phyloP scores from a whole-genome alignment of 2,113 vertebrate species.

The Dryoscopus gambensis region DNA sequence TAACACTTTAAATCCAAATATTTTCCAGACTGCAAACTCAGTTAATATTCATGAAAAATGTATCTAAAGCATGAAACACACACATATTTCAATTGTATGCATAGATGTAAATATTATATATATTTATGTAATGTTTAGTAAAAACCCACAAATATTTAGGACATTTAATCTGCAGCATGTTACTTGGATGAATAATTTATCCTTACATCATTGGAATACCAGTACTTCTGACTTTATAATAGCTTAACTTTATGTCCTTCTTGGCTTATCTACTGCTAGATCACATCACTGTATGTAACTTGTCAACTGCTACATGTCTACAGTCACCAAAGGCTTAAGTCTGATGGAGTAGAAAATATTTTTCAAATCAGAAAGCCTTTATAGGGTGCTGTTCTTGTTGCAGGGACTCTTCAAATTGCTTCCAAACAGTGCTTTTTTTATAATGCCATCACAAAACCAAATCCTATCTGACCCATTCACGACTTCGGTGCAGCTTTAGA shows the following conservation, averaged over 20 bases:
- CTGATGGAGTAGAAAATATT: neutral
- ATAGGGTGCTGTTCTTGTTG: neutral
- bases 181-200: neutral
- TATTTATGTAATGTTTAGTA: neutral
- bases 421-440: constrained; percentile 66
- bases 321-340: neutral
- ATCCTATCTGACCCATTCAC: neutral
- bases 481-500: neutral
- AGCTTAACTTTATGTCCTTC: neutral
- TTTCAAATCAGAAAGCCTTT: constrained; percentile 7
- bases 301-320: neutral
- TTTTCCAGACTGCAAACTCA: neutral
- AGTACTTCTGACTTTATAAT: neutral
- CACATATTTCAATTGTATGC: neutral
- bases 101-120: neutral
- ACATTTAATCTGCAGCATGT: neutral
- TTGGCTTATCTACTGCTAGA: neutral
- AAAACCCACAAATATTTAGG: neutral
- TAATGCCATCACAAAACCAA: constrained; percentile 22
- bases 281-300: neutral
- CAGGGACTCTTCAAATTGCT: constrained; percentile 48
- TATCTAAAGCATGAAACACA: neutral
- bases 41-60: neutral
- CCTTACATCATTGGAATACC: neutral
- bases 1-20: neutral